phyloP scores from a whole-genome alignment of 2,113 vertebrate genomes.

The Coreoperca whiteheadi region DNA sequence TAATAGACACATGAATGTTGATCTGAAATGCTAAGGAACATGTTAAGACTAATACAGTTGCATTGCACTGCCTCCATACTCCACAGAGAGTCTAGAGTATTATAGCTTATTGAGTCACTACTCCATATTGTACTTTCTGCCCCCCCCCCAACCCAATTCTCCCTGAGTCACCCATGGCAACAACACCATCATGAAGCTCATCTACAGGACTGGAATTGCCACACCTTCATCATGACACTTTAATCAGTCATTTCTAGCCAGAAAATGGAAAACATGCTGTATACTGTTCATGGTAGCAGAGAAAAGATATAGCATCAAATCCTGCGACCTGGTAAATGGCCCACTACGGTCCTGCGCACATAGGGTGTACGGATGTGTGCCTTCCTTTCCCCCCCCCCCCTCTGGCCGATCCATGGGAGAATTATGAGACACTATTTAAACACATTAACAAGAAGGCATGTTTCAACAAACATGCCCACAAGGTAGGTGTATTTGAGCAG shows the following conservation, averaged over 20 bases:
- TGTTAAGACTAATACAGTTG: not conserved
- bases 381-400: not conserved
- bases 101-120: not conserved
- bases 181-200: conserved; percentile 6
- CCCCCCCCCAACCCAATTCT: conserved; percentile 23
- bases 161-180: conserved; percentile 50
- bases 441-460: not conserved
- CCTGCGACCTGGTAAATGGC: not conserved
- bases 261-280: not conserved
- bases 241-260: not conserved
- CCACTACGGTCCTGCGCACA: not conserved
- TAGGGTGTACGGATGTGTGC: too few species aligned
- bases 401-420: not conserved
- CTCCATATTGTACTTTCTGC: conserved; percentile 38
- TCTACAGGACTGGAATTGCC: not conserved
- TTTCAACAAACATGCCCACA: conserved; percentile 1
- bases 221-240: conserved; percentile 28
- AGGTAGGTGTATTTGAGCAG: conserved; percentile 3
- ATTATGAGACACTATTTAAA: not conserved
- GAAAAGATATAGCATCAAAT: not conserved
- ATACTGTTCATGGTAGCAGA: not conserved
- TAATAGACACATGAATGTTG: not conserved
- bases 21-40: not conserved
- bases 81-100: not conserved
- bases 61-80: not conserved